Base-by-base conservation (phyloP, 2,113 vertebrate species). In the Elachura formosa region DNA sequence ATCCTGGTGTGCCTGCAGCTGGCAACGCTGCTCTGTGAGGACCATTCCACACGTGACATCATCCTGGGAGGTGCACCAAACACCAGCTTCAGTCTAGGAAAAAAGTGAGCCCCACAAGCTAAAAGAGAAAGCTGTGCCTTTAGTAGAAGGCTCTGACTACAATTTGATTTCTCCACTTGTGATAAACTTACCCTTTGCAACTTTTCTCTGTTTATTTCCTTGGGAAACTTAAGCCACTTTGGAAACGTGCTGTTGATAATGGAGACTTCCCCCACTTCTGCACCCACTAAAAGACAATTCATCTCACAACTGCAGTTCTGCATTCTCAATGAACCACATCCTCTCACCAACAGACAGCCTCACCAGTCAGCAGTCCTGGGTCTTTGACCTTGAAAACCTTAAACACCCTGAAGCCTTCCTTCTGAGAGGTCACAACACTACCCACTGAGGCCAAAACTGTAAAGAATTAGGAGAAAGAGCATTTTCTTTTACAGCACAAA, bases 401-500 rank as follows among this genome's bases (percentile, higher is more conserved):
- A 38, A 82, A 77, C 6, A 87, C 9, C 2, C 29, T 9, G 11
- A 58, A 66, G 46, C 34, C 34, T 73, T 75, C 78, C 71, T 91
- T 83, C 78, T 69, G 41, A 56, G 15, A 31, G 29, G 14, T 51
- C 63, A 52, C 62, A 73, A 18, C 45, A 24, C 49, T 14, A 9
- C 36, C 61, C 40, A 19, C 40, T 3, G 33, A 52, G 23, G 45
- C 59, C 41, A 69, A 48, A 68, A 46, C n/a, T 33, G 28, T 9
- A 2, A 66, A 71, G 52, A 71, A 87, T 12, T 3, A 84, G 28
- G 9, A 83, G 25, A 62, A 82, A 90, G 63, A 5, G 31, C 5
- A 7, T 86, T 59, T 79, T 58, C 82, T 95, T 93, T 62, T 72
- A 86, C 67, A 90, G 67, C 75, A 79, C 72, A 55, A 86, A 73